Percentiles rank a stretch among this genome's conserved stretches.
phyloP scores from a whole-genome alignment of 2,113 vertebrate species.

The Xyrauchen texanus region DNA sequence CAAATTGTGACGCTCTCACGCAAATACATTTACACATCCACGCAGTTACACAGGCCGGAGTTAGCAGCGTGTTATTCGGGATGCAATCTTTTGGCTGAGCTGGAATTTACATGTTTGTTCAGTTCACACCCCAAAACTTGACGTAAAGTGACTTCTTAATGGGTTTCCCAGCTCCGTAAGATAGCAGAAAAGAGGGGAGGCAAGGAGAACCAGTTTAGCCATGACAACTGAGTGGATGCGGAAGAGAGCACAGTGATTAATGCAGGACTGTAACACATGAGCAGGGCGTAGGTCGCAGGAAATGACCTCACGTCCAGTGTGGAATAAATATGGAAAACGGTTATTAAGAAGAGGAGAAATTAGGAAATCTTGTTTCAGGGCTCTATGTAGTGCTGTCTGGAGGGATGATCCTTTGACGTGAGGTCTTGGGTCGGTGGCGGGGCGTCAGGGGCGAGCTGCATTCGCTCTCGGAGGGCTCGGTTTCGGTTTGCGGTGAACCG shows the following conservation, averaged over 20 bases:
- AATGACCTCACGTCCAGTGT: neutral
- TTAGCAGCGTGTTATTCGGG: constrained; percentile 6
- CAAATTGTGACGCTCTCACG: neutral
- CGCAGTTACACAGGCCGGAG: neutral
- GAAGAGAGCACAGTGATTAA: neutral
- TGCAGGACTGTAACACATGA: neutral
- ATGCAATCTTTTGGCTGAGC: neutral
- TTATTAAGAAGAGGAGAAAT: neutral
- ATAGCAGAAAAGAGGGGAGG: neutral
- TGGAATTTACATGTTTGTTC: neutral
- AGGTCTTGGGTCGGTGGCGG: constrained; percentile 74
- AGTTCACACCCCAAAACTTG: neutral
- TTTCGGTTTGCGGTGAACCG: constrained; percentile 84
- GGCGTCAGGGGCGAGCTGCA: constrained; percentile 65
- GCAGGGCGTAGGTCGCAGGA: neutral
- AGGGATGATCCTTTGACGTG: constrained; percentile 80
- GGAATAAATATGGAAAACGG: neutral
- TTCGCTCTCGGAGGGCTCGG: constrained; percentile 80
- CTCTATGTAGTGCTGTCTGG: constrained; percentile 74
- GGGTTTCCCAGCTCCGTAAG: neutral
- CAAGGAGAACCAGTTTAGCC: neutral
- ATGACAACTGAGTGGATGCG: neutral
- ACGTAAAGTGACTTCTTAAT: neutral
- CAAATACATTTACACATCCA: neutral
- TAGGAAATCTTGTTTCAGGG: neutral